Base-by-base conservation (phyloP, 2,797 vertebrate genomes). In the Pygocentrus nattereri region DNA sequence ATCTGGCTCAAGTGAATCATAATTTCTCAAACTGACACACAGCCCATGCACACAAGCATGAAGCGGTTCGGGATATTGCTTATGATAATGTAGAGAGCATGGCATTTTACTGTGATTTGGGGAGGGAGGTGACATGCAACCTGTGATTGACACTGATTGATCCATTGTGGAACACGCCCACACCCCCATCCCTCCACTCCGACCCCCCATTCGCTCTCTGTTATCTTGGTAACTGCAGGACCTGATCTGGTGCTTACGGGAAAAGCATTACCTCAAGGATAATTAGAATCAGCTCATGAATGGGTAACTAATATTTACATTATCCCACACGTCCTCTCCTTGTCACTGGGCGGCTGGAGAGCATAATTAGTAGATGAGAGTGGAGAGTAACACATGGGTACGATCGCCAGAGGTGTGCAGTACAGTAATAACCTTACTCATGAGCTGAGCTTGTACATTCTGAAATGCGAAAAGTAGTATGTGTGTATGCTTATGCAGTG, bases 211-310 rank as follows among this genome's bases (percentile, higher is more conserved):
- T 86, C 77, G 54, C 79, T 86, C 86, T 59, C 19, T 38, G 76
- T 89, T 89, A 89, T 90, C 87, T 77, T 23, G 12, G 80, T 85
- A 90, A 89, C 86, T 89, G 85, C 84, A 91, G 87, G 82, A 90
- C 82, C 86, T 73, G 80, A 25, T 82, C 83, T 84, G 56, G 88
- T 81, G 84, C 85, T 88, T 73, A 85, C 41, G 56, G 59, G 54
- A 86, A 82, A 80, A 91, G 83, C 91, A 90, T 93, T 91, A 94
- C 92, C 91, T 93, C 92, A 93, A 90, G 88, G 88, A 92, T 94
- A 94, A 94, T 94, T 92, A 92, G 91, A 94, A 92, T 94, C 94
- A 94, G 93, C 89, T 92, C 92, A 91, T 92, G 92, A 94, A 94
- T 89, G 92, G 88, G 84, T 72, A 86, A 87, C 88, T 89, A 90